phyloP scores from a whole-genome alignment of 92 coral and sea anemone genomes.

The Zoanthus gigantus region DNA sequence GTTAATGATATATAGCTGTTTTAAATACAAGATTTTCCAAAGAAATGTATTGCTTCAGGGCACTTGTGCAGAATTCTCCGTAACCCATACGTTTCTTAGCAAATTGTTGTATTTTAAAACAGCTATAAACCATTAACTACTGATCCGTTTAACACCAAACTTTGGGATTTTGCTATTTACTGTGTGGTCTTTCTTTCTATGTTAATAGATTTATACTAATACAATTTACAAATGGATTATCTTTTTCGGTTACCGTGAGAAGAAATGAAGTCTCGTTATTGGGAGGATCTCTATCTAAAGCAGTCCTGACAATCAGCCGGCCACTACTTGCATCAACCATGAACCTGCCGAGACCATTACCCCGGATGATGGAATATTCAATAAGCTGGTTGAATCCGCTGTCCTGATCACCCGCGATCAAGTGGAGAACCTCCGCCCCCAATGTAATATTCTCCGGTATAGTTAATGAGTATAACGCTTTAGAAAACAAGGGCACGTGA shows the following conservation, averaged over 20 bases:
- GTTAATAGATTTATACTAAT: too few species aligned
- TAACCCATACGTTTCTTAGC: too few species aligned
- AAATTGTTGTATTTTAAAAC: too few species aligned
- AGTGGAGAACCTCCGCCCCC: conserved; percentile 78
- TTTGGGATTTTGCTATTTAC: too few species aligned
- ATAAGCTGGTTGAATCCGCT: conserved; percentile 62
- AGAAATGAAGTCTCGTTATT: conserved; percentile 74
- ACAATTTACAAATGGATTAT: too few species aligned
- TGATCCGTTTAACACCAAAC: too few species aligned
- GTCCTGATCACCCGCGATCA: conserved; percentile 81
- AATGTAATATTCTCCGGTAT: conserved; percentile 79
- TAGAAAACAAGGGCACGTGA: conserved; percentile 79
- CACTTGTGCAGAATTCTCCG: too few species aligned
- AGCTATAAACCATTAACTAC: too few species aligned
- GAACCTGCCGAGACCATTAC: conserved; percentile 81
- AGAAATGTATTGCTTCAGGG: too few species aligned
- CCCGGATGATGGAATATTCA: conserved; percentile 82
- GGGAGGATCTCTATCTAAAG: conserved; percentile 92
- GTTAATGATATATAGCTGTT: too few species aligned
- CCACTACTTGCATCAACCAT: conserved; percentile 90
- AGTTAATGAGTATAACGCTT: conserved; percentile 76
- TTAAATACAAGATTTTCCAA: too few species aligned
- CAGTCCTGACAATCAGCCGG: conserved; percentile 71
- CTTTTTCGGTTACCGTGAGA: conserved; percentile 58
- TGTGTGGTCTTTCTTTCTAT: too few species aligned